Evolutionary conservation across 53 echinoderm and acorn worm species (phyloP), one percentile per base, ranked within the genome.

Genomic region (Luidia sarsii): DNA sequence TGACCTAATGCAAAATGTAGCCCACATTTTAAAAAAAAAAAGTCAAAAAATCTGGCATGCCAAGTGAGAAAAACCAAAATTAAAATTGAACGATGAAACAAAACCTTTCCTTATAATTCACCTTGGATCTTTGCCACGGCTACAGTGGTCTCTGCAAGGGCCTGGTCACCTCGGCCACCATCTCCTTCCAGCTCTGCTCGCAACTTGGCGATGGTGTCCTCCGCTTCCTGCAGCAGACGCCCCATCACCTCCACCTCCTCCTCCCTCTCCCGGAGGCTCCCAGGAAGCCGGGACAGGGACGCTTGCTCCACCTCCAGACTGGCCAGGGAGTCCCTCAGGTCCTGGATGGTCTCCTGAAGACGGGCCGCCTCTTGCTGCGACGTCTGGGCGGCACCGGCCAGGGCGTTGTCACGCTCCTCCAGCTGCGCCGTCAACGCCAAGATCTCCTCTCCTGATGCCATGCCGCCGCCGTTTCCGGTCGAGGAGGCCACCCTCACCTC

Each of bases 391-490:
- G 63, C 38, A 13, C n/a, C 35, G 0, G 63, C 29, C 20, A 63
- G 63, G 33, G 63, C 63, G 7, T 33, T 36, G 36, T n/a, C 36
- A 6, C 34, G 63, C 35, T 63, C 63, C 63, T 63, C 34, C 57
- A 72, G 56, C 41, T 72, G 54, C 14, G 54, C 54, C 25, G 37
- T 72, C 56, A 57, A 24, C 14, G 72, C 57, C 43, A 66, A 28
- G 27, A 66, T 66, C 33, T 57, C 72, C 24, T 19, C 25, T 50
- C 56, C 28, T 1, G 37, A 55, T 38, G 37, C 14, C 8, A 39
- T 15, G 28, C 37, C 37, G 6, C 25, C 20, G 15, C 37, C 55
- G 2, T n/a, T 53, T 56, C 54, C 24, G 2, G 72, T 14, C 13
- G 55, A 21, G 13, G 56, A 15, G 25, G 32, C 36, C 27, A 9